These are phyloP conservation scores for Fulmarus glacialis DNA, from an alignment of 2,113 vertebrate genomes.

Conservation along the genomic window DNA sequence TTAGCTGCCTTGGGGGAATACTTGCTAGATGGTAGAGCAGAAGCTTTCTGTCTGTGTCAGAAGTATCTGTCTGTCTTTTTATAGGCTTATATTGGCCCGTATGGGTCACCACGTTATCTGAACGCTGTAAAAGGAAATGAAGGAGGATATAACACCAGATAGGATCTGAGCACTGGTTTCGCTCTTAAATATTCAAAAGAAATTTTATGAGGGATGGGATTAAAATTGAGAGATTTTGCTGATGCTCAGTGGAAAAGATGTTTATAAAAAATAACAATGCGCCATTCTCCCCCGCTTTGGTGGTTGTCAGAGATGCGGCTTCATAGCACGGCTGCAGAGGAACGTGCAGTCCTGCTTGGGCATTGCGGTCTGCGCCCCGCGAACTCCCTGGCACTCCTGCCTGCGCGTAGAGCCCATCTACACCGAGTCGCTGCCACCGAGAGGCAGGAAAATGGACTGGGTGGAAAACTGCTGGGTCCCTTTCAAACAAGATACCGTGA, in stretches of 20 bases:
- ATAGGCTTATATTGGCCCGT: not conserved
- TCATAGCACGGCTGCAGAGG: accelerated
- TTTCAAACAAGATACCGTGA: accelerated
- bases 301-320: not conserved
- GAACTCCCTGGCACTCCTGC: not conserved
- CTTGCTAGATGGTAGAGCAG: not conserved
- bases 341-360: accelerated
- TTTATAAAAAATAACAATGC: not conserved
- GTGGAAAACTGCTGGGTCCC: accelerated
- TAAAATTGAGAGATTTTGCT: conserved; percentile 1
- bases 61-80: conserved; percentile 3
- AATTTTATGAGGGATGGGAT: conserved; percentile 43
- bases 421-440: accelerated
- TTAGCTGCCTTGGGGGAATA: not conserved
- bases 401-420: not conserved
- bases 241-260: not conserved
- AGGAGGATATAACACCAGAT: conserved; percentile 53
- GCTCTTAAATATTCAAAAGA: conserved; percentile 56
- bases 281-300: not conserved
- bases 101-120: not conserved
- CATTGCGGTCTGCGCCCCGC: accelerated
- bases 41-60: not conserved
- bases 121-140: conserved; percentile 60
- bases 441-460: not conserved
- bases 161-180: not conserved